Evolutionary conservation across 2,888 invertebrate genomes (phyloP), one percentile per base, ranked within the genome.

Genomic region (Scrobipalpa atriplicella): DNA sequence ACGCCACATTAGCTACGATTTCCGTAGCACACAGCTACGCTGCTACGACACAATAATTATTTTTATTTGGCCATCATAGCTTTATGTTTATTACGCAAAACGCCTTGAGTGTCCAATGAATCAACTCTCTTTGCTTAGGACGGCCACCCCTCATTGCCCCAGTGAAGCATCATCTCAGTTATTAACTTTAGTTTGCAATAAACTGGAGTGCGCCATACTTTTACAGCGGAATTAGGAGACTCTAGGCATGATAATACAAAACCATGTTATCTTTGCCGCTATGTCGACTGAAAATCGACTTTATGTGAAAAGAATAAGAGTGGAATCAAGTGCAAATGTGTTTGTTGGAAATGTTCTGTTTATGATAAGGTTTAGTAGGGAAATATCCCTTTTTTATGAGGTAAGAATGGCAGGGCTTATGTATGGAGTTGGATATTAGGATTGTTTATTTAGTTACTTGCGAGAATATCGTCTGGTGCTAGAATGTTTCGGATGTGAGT

Each of bases 381-480:
- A 89, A 87, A 90, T 89, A 90, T 89, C 82, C 87, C 81, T 82
- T 88, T 90, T 90, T 90, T 90, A 91, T 85, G 90, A 86, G 84
- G 86, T 87, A 87, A 86, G 83, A 90, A 90, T 88, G 85, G 84
- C 79, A 80, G 75, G 80, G 87, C 83, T 90, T 90, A 84, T 84
- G 85, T 88, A 86, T 84, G 85, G 77, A 78, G 82, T 73, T 74
- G 75, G 83, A 83, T 87, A 89, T 89, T 87, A 86, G 83, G 84
- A 86, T 82, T 85, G 86, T 87, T 88, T 87, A 86, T 84, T 79
- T 77, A 80, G 81, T 78, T 79, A 74, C 66, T 68, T 66, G 65
- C 13, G 54, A 77, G 78, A 79, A 77, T 75, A 70, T 72, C 74
- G 75, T 70, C 73, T 73, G 74, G 69, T 73, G 72, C 67, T 72